Percentiles rank a stretch among this genome's conserved stretches.
phyloP scores from a whole-genome alignment of 2,113 vertebrate genomes.

The Macquaria australasica region DNA sequence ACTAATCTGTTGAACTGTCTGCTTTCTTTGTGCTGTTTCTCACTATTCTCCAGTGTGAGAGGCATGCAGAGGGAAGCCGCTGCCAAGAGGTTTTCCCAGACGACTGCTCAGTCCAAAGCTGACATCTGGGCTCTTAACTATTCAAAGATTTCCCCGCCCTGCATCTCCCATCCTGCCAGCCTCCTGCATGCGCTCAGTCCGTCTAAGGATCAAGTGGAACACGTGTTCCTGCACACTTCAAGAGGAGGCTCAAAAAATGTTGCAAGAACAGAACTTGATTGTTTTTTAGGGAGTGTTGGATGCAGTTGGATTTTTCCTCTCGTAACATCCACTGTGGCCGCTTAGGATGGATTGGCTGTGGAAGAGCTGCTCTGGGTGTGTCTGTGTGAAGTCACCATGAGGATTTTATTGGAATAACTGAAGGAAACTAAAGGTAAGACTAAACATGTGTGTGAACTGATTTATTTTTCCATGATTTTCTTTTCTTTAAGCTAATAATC shows the following conservation, averaged over 20 bases:
- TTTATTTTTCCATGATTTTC: not conserved
- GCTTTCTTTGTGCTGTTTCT: slow-evolving; percentile 2
- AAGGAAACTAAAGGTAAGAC: slow-evolving; percentile 60
- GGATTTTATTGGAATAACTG: slow-evolving; percentile 46
- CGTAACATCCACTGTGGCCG: not conserved
- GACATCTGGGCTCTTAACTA: slow-evolving; percentile 49
- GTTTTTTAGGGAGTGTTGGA: not conserved
- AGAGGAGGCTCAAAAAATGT: slow-evolving; percentile 27
- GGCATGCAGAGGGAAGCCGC: not conserved
- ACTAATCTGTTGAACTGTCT: not conserved
- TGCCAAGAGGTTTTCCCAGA: slow-evolving; percentile 19
- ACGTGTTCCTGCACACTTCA: not conserved
- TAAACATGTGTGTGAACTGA: slow-evolving; percentile 1
- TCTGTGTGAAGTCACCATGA: slow-evolving; percentile 32
- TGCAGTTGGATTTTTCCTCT: slow-evolving; percentile 10
- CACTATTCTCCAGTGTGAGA: not conserved
- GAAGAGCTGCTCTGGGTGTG: slow-evolving; percentile 31
- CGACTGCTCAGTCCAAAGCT: slow-evolving; percentile 30
- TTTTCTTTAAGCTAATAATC: not conserved
- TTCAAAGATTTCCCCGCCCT: slow-evolving; percentile 25
- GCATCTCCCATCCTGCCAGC: slow-evolving; percentile 20
- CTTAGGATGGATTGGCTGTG: slow-evolving; percentile 45
- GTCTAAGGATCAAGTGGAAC: slow-evolving; percentile 35
- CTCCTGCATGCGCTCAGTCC: slow-evolving; percentile 1
- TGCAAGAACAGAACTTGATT: not conserved